Evolutionary conservation across 2,888 invertebrate genomes (phyloP).

Genomic region (Gisinianus flammeolus): DNA sequence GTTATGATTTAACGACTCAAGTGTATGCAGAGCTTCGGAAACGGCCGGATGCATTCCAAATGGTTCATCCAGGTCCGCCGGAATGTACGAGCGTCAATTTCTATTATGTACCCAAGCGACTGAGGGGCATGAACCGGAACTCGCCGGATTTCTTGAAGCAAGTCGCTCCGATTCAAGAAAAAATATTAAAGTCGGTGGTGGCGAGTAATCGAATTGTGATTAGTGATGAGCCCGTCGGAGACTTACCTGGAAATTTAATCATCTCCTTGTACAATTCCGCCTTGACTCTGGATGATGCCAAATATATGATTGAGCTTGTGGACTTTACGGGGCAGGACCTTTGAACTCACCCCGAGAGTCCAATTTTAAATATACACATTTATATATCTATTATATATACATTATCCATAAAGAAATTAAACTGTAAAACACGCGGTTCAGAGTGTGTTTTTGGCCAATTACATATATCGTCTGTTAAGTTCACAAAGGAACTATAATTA

Average conservation of each 20-base stretch:
- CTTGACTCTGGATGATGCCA: conserved; percentile 2
- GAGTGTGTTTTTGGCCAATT: too few species aligned
- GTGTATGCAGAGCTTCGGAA: neutral
- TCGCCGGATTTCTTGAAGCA: neutral
- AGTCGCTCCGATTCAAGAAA: neutral
- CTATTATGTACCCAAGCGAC: conserved; percentile 1
- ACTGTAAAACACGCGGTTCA: too few species aligned
- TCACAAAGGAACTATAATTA: too few species aligned
- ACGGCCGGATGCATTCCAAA: neutral
- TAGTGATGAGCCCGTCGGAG: neutral
- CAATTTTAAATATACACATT: too few species aligned
- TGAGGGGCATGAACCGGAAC: neutral
- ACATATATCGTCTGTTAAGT: too few species aligned
- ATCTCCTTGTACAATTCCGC: conserved; percentile 21
- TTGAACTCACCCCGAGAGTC: too few species aligned
- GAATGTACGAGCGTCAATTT: conserved; percentile 10
- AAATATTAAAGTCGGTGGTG: neutral
- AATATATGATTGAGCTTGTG: conserved; percentile 18
- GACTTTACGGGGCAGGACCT: too few species aligned
- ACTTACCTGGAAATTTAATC: neutral
- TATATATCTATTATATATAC: too few species aligned
- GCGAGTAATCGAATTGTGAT: neutral
- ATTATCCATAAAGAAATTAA: too few species aligned
- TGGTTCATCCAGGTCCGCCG: neutral
- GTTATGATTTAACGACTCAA: conserved; percentile 12